Evolutionary conservation across 2,888 invertebrate genomes (phyloP).

Genomic region (Macrosiphum euphorbiae): DNA sequence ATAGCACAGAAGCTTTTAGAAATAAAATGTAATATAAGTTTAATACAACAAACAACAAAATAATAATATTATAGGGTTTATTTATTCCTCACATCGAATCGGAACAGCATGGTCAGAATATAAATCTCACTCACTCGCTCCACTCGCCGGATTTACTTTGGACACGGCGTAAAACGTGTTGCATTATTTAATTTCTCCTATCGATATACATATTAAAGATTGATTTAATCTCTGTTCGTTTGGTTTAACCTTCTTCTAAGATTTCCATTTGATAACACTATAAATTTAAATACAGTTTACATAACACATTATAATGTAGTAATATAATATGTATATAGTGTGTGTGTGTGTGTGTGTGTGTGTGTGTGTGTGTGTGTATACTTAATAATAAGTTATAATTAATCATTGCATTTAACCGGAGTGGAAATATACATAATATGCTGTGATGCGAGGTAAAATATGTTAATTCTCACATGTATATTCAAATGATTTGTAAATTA

Average conservation of each 20-base stretch:
- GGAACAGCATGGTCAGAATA: too few species aligned
- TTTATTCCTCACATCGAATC: background rate
- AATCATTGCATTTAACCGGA: conserved; percentile 27
- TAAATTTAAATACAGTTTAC: conserved; percentile 32
- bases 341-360: background rate
- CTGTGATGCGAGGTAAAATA: background rate
- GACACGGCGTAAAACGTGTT: background rate
- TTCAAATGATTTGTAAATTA: conserved; percentile 22
- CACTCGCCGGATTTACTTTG: too few species aligned
- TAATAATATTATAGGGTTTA: background rate
- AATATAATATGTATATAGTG: background rate
- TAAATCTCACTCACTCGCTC: too few species aligned
- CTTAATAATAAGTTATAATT: conserved; percentile 30
- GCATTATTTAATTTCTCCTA: background rate
- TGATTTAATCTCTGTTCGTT: background rate
- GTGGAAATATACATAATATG: background rate
- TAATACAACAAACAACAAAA: background rate
- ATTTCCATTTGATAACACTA: conserved; percentile 32
- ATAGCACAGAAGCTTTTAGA: background rate
- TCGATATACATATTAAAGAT: background rate
- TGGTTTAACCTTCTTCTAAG: conserved; percentile 10
- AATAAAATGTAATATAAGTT: background rate
- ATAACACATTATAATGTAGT: background rate
- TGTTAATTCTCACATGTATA: conserved; percentile 37
- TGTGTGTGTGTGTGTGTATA: background rate